A percentile compares a stretch with the other conserved stretches of the same genome.
Evolutionary conservation across 2,113 vertebrate species (phyloP).

Genomic region (Chiloscyllium plagiosum): DNA sequence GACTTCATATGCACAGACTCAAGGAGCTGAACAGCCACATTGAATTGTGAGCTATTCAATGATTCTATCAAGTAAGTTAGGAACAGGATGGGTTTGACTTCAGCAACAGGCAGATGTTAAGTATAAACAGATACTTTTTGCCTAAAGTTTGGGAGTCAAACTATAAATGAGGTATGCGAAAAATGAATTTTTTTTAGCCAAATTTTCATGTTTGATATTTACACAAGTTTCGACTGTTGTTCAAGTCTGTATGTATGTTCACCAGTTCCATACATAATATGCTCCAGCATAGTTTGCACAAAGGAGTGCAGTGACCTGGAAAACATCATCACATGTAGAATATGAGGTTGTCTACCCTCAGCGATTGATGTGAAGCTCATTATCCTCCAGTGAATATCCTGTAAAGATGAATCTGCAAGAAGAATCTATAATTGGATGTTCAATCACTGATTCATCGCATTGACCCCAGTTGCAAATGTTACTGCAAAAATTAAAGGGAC

Average conservation of each 20-base stretch:
- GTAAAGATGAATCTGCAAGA: not conserved
- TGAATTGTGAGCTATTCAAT: no score
- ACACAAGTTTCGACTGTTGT: no score
- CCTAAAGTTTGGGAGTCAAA: no score
- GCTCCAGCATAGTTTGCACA: not conserved
- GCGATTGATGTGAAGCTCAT: not conserved
- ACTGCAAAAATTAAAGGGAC: not conserved
- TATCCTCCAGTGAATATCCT: not conserved
- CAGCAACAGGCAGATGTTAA: no score
- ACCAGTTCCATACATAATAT: not conserved
- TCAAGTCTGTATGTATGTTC: not conserved
- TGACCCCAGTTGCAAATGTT: not conserved
- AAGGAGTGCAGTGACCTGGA: not conserved
- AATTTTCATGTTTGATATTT: no score
- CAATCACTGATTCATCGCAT: not conserved
- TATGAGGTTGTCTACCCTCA: not conserved
- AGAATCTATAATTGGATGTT: not conserved
- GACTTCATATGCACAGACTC: no score
- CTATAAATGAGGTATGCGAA: no score
- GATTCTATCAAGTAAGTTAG: no score
- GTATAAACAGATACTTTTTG: no score
- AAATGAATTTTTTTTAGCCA: no score
- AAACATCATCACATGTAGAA: not conserved
- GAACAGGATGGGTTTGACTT: no score
- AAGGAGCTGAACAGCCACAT: no score